A percentile compares a stretch with the other conserved stretches of the same genome.
phyloP scores from a whole-genome alignment of 2,888 invertebrate species.

The Cephonodes hylas region DNA sequence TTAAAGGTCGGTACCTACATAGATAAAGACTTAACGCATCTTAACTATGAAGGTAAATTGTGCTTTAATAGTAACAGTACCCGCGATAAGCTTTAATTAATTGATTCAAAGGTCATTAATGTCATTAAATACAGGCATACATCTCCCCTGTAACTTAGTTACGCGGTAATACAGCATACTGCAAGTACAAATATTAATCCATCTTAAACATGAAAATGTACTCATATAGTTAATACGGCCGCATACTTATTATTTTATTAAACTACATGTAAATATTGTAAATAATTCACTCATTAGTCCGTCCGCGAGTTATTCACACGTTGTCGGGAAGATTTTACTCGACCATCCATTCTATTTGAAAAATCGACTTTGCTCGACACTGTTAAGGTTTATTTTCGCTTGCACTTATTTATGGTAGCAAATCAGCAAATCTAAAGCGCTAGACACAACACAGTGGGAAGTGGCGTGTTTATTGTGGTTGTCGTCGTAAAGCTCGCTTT shows the following conservation, averaged over 20 bases:
- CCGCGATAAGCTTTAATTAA: no score
- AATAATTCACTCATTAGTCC: slow-evolving; percentile 37
- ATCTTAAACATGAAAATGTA: neutral
- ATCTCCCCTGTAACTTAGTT: neutral
- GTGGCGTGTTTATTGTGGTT: slow-evolving; percentile 48
- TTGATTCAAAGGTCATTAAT: no score
- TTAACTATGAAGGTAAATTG: neutral
- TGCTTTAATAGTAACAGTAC: no score
- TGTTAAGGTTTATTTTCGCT: neutral
- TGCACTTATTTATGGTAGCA: neutral
- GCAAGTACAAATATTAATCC: neutral
- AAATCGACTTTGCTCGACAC: neutral
- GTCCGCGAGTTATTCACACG: slow-evolving; percentile 28
- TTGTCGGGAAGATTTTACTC: slow-evolving; percentile 15
- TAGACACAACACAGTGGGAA: slow-evolving; percentile 44
- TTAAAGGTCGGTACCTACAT: neutral
- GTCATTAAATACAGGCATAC: neutral
- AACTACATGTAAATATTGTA: slow-evolving; percentile 21
- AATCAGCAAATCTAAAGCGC: slow-evolving; percentile 12
- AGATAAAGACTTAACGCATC: neutral
- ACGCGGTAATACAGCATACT: no score
- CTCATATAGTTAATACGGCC: neutral
- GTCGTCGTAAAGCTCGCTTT: slow-evolving; percentile 46
- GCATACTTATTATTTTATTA: neutral
- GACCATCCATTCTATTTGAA: neutral